Percentiles rank a stretch among this genome's conserved stretches.
Evolutionary conservation across 2,888 invertebrate genomes (phyloP).

Genomic region (Girardia tigrina): DNA sequence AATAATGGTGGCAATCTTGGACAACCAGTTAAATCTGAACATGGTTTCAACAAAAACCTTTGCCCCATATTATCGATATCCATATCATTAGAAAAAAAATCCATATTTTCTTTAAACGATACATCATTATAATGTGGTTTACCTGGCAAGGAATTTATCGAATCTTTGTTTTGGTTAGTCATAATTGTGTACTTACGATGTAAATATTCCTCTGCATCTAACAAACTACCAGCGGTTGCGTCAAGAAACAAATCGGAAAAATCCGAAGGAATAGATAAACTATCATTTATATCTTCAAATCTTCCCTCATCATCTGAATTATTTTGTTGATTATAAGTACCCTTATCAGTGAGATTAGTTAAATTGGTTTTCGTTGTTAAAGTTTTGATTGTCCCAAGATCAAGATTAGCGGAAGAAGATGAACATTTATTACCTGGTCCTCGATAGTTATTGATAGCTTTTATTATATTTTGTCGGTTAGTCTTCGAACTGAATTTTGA

Average conservation of each 20-base stretch:
- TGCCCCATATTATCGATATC: background rate
- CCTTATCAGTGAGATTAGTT: background rate
- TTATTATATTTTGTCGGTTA: background rate
- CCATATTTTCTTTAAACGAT: background rate
- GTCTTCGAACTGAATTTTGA: background rate
- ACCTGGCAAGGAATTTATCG: too few relatives aligned
- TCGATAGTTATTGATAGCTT: background rate
- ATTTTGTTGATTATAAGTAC: background rate
- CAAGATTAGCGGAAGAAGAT: background rate
- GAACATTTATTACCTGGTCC: background rate
- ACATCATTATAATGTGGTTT: background rate
- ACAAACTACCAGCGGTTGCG: background rate
- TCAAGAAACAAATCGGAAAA: slow-evolving; percentile 11
- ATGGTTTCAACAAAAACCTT: background rate
- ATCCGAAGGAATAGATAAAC: background rate
- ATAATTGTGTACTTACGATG: background rate
- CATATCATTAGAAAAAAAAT: background rate
- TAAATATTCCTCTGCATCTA: background rate
- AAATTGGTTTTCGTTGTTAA: background rate
- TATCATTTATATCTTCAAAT: slow-evolving; percentile 3
- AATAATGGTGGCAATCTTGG: background rate
- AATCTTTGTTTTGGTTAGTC: background rate
- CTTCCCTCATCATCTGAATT: background rate
- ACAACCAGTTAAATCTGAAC: background rate
- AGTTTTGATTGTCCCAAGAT: background rate